Percentiles rank a stretch among this genome's conserved stretches.
phyloP scores from a whole-genome alignment of 2,113 vertebrate genomes.

The Pseudonaja textilis region DNA sequence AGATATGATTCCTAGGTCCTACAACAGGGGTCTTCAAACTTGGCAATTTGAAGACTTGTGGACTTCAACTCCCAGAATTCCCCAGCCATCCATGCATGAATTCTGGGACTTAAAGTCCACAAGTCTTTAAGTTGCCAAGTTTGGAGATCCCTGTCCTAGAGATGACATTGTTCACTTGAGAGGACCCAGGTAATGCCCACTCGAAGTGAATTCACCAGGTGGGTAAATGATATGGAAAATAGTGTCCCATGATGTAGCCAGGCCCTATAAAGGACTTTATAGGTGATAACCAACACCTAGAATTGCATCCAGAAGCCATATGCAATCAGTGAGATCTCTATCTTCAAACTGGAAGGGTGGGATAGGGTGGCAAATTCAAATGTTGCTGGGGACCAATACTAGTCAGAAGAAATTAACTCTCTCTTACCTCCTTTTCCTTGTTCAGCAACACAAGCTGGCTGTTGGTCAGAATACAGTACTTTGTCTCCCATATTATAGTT shows the following conservation, averaged over 20 bases:
- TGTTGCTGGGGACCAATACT: not conserved
- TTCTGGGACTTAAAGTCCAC: too few species aligned
- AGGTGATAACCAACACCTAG: not conserved
- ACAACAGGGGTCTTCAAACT: too few species aligned
- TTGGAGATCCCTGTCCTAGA: not conserved
- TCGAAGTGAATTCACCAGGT: not conserved
- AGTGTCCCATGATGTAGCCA: not conserved
- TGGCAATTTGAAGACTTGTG: too few species aligned
- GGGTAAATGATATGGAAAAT: not conserved
- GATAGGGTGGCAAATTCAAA: not conserved
- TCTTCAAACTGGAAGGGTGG: not conserved
- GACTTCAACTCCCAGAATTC: too few species aligned
- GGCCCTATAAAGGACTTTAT: not conserved
- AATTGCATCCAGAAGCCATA: not conserved
- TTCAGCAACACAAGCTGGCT: slow-evolving; percentile 91
- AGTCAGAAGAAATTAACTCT: not conserved
- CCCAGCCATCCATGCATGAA: too few species aligned
- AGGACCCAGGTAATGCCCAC: not conserved
- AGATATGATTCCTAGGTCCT: not conserved
- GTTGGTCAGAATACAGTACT: slow-evolving; percentile 91
- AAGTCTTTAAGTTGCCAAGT: too few species aligned
- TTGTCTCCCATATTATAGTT: slow-evolving; percentile 86
- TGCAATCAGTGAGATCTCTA: not conserved
- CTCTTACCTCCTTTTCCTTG: slow-evolving; percentile 87
- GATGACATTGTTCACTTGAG: not conserved